These are phyloP conservation scores for Scleropages formosus DNA, from an alignment of 2,797 vertebrate genomes.

Conservation along the genomic window DNA sequence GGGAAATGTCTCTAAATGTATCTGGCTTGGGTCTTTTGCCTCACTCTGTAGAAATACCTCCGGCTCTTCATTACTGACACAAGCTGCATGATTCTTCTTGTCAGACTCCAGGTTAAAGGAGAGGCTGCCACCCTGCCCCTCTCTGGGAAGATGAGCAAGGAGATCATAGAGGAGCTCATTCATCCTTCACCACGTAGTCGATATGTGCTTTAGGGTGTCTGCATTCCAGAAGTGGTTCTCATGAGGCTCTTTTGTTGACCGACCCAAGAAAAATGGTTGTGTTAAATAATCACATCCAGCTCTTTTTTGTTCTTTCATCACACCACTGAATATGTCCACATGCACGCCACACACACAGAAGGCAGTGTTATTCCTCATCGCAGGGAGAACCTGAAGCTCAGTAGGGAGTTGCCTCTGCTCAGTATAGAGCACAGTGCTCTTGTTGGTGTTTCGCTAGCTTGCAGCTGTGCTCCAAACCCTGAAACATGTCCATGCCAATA, in stretches of 20 bases:
- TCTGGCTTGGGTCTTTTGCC: not conserved
- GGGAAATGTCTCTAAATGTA: not conserved
- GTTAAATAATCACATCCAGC: not conserved
- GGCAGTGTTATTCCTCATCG: not conserved
- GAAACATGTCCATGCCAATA: not conserved
- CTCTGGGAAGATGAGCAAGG: conserved; percentile 44
- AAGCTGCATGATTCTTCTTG: not conserved
- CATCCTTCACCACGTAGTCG: conserved; percentile 47
- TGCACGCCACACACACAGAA: not conserved
- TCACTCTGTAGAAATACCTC: conserved; percentile 14
- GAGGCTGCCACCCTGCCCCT: conserved; percentile 2
- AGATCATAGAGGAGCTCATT: conserved; percentile 40
- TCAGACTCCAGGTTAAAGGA: not conserved
- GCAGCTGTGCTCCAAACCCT: not conserved
- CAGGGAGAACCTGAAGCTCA: not conserved
- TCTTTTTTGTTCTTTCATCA: not conserved
- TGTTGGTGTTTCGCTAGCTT: not conserved
- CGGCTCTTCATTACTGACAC: not conserved
- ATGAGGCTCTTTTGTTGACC: not conserved
- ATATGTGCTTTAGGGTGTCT: conserved; percentile 41
- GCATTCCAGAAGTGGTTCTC: conserved; percentile 5
- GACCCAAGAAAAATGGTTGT: not conserved
- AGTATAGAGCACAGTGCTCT: not conserved
- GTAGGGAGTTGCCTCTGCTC: not conserved
- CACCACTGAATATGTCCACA: not conserved